phyloP scores from a whole-genome alignment of 2,888 invertebrate genomes.

The Lysandra bellargus region DNA sequence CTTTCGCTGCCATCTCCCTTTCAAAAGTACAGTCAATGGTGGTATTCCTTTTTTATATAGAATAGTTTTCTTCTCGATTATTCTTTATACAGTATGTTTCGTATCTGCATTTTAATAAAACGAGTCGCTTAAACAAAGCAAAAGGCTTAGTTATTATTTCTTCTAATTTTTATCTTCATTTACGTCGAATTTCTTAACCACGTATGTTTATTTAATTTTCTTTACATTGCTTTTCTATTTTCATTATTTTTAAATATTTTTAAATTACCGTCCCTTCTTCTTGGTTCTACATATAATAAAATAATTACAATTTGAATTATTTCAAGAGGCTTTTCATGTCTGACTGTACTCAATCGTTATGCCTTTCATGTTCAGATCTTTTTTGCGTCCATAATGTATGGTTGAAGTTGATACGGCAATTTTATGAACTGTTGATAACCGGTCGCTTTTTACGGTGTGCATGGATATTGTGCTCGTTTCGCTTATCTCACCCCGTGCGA shows the following conservation, averaged over 20 bases:
- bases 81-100: no score
- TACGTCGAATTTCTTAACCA: no score
- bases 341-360: constrained; percentile 25
- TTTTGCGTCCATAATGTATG: constrained; percentile 12
- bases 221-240: no score
- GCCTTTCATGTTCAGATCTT: constrained; percentile 26
- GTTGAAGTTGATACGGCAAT: constrained; percentile 24
- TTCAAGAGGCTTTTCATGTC: not conserved
- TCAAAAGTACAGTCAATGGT: constrained; percentile 12
- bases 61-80: not conserved
- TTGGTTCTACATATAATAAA: not conserved
- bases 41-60: not conserved
- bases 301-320: not conserved
- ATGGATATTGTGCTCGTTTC: not conserved
- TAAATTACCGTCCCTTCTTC: no score
- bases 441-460: not conserved
- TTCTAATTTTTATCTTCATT: no score
- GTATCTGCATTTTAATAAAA: not conserved
- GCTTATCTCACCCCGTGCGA: not conserved
- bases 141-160: not conserved
- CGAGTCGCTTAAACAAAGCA: not conserved
- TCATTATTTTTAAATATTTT: no score
- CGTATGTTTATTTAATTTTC: no score
- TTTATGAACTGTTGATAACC: constrained; percentile 27
- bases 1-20: not conserved